These are phyloP conservation scores for Ditula angustiorana DNA, from an alignment of 2,888 invertebrate genomes.

Conservation along the genomic window DNA sequence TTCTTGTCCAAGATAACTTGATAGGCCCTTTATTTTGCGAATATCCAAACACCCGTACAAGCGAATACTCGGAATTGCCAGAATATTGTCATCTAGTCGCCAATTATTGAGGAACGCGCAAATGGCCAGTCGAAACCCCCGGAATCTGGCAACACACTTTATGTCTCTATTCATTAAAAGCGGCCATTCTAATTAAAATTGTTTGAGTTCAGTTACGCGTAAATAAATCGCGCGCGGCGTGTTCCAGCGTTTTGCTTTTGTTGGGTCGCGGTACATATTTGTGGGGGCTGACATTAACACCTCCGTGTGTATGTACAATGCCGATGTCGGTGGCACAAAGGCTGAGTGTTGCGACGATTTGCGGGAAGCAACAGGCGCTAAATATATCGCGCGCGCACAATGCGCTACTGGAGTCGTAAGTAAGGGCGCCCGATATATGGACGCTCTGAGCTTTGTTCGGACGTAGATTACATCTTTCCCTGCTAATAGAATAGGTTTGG, in stretches of 20 bases:
- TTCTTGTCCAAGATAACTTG: slow-evolving; percentile 27
- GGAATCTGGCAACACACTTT: slow-evolving; percentile 61
- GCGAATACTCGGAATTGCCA: slow-evolving; percentile 59
- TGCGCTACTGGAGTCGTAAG: slow-evolving; percentile 60
- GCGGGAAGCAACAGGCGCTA: slow-evolving; percentile 62
- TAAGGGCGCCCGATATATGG: slow-evolving; percentile 66
- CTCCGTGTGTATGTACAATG: slow-evolving; percentile 56
- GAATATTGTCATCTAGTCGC: slow-evolving; percentile 70
- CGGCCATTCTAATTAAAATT: slow-evolving; percentile 75
- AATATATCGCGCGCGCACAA: slow-evolving; percentile 65
- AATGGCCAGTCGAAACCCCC: slow-evolving; percentile 57
- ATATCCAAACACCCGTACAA: slow-evolving; percentile 35
- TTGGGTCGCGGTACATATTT: slow-evolving; percentile 70
- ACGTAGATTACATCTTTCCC: slow-evolving; percentile 68
- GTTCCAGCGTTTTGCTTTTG: slow-evolving; percentile 59
- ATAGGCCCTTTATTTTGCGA: slow-evolving; percentile 19
- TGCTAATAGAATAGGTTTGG: slow-evolving; percentile 65
- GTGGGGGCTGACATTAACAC: slow-evolving; percentile 68
- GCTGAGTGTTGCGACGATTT: slow-evolving; percentile 60
- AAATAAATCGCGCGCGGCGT: slow-evolving; percentile 66
- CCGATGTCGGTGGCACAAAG: slow-evolving; percentile 60
- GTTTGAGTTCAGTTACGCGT: slow-evolving; percentile 62
- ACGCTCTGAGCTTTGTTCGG: slow-evolving; percentile 62
- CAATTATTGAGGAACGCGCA: slow-evolving; percentile 70
- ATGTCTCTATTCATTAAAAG: slow-evolving; percentile 77